A percentile compares a stretch with the other conserved stretches of the same genome.
Conservation (phyloP, 2,888 invertebrate species). For the Elysia crispata region DNA sequence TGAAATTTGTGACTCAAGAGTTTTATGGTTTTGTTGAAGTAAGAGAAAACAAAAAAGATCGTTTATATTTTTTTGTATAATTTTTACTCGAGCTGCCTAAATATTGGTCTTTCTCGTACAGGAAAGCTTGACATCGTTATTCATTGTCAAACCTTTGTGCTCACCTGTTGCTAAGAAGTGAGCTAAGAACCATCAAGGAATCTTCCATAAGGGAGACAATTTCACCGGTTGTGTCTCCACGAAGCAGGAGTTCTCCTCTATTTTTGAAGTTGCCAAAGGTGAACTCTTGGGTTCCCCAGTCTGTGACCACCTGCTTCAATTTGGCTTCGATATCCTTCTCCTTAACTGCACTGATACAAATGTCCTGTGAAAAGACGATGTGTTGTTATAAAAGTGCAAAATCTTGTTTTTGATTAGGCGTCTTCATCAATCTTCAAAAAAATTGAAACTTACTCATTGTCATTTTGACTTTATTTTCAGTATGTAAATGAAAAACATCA, state of each 20-base stretch:
- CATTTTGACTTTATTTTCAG: too few relatives aligned
- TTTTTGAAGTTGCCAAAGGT: conserved; percentile 97
- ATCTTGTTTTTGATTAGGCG: too few relatives aligned
- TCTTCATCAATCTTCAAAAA: too few relatives aligned
- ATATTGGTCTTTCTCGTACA: neutral
- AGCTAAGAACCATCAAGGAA: conserved; percentile 96
- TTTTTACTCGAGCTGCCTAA: too few relatives aligned
- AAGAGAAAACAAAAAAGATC: too few relatives aligned
- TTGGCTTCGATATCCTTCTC: conserved; percentile 98
- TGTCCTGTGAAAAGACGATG: conserved; percentile 82
- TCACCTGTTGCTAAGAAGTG: conserved; percentile 91
- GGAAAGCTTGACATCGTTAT: neutral
- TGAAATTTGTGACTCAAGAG: neutral
- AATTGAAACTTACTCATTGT: too few relatives aligned
- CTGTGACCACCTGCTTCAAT: conserved; percentile 93
- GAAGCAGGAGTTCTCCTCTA: conserved; percentile 91
- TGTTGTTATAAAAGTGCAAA: too few relatives aligned
- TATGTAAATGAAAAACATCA: too few relatives aligned
- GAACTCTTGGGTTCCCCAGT: conserved; percentile 91
- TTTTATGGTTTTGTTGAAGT: too few relatives aligned
- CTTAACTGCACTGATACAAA: conserved; percentile 98
- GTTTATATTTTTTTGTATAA: too few relatives aligned
- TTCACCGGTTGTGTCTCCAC: conserved; percentile 96
- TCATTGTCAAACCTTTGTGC: neutral
- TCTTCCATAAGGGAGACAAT: conserved; percentile 96